A percentile compares a stretch with the other conserved stretches of the same genome.
phyloP scores from a whole-genome alignment of 2,888 invertebrate species.

The Ligdia adustata region DNA sequence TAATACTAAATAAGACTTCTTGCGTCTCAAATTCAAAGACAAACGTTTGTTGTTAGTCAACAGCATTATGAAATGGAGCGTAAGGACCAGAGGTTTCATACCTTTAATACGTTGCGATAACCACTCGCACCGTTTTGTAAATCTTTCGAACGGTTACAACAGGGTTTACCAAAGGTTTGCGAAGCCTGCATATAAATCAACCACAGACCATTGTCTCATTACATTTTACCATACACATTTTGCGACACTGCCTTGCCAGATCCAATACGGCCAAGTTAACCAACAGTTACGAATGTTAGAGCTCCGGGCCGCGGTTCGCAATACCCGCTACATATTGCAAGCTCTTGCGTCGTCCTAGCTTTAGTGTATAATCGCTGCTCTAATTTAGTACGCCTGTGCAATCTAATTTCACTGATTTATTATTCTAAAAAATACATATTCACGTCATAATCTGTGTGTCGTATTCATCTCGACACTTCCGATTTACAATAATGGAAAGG shows the following conservation, averaged over 20 bases:
- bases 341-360: conserved; percentile 75
- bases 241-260: conserved; percentile 61
- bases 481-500: conserved; percentile 69
- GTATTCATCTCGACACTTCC: conserved; percentile 68
- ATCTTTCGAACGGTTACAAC: conserved; percentile 64
- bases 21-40: too few relatives aligned
- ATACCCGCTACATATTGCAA: conserved; percentile 76
- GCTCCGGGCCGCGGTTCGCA: conserved; percentile 65
- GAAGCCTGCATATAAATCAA: conserved; percentile 59
- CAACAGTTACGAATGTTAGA: conserved; percentile 67
- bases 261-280: conserved; percentile 65
- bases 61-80: conserved; percentile 75
- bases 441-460: conserved; percentile 15
- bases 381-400: conserved; percentile 40
- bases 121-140: conserved; percentile 63
- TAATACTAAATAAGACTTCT: too few relatives aligned
- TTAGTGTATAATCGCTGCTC: conserved; percentile 66
- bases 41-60: conserved; percentile 65
- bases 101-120: conserved; percentile 58
- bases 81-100: conserved; percentile 55
- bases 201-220: conserved; percentile 53
- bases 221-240: conserved; percentile 64
- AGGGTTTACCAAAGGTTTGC: conserved; percentile 49
- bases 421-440: conserved; percentile 39
- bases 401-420: conserved; percentile 12